Evolutionary conservation across 2,113 vertebrate genomes (phyloP).

Genomic region (Sorex araneus): DNA sequence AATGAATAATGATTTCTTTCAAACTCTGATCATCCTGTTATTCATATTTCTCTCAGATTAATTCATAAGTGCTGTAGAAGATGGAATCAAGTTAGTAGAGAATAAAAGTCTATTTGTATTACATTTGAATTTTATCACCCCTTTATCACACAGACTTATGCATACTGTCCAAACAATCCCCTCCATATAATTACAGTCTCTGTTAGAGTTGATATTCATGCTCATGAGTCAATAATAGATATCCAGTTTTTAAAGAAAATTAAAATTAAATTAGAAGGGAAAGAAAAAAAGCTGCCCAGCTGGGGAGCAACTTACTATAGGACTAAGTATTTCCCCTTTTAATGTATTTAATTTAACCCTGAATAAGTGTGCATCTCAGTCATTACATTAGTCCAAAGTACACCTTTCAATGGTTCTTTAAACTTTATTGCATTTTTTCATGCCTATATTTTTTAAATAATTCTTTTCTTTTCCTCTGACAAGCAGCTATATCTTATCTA

Average conservation of each 20-base stretch:
- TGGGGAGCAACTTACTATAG: too few relatives aligned
- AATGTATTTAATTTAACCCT: not conserved
- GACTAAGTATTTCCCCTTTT: too few relatives aligned
- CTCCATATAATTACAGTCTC: too few relatives aligned
- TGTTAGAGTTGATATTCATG: too few relatives aligned
- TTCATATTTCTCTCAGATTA: not conserved
- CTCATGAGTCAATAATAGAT: too few relatives aligned
- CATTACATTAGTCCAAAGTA: not conserved
- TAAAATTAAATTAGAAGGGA: too few relatives aligned
- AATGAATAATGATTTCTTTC: not conserved
- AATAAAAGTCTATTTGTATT: not conserved
- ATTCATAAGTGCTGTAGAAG: not conserved
- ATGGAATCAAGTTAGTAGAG: not conserved
- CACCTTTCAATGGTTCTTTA: conserved; percentile 17
- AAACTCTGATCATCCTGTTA: not conserved
- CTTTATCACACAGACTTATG: too few relatives aligned
- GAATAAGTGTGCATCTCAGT: too few relatives aligned
- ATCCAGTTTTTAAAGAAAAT: too few relatives aligned
- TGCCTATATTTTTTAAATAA: not conserved
- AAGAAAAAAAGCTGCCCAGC: too few relatives aligned
- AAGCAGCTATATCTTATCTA: not conserved
- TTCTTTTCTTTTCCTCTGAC: not conserved
- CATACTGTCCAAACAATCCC: too few relatives aligned
- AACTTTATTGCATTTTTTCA: conserved; percentile 50
- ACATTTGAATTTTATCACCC: not conserved